Evolutionary conservation across 2,888 invertebrate genomes (phyloP), one percentile per base, ranked within the genome.

Genomic region (Myopa tessellatipennis): DNA sequence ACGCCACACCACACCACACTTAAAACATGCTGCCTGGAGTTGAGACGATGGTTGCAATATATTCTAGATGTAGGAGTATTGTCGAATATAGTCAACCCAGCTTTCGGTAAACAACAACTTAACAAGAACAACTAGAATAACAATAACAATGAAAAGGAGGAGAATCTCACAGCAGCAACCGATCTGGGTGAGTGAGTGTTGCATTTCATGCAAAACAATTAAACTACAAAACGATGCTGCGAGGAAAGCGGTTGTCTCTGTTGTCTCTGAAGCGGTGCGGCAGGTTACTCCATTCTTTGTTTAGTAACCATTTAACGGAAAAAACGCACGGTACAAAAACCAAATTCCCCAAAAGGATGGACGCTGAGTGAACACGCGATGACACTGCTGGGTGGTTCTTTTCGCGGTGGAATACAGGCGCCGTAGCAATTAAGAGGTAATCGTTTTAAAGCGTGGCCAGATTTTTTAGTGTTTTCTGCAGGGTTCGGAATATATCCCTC

Each of bases 161-260:
- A 45, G 45, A 45, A 45, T 8, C 10, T 45, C 45, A 16, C 34
- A 14, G 1, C 26, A 34, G 18, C 36, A 36, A 34, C 36, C n/a
- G n/a, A n/a, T 40, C 18, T 50, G 0, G 52, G 12, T 52, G 10
- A 34, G 26, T 34, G 18, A 16, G 12, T 69, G 55, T 63, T 82
- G 82, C 78, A 83, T 83, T 84, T 84, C 85, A 84, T 83, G 84
- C 84, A 84, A 82, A 85, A 85, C 84, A 85, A 85, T 85, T 85
- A 85, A 85, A 85, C 85, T 85, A 84, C 26, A 26, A 84, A 85
- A 83, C 85, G 80, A 81, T 84, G 84, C 65, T 81, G 83, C 55
- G 55, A 6, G 16, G 55, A 5, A 55, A 16, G 5, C 55, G n/a
- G n/a, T n/a, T n/a, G n/a, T n/a, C n/a, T n/a, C n/a, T 8, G 45